Evolutionary conservation across 2,888 invertebrate genomes (phyloP).

Genomic region (Sympetrum striolatum): DNA sequence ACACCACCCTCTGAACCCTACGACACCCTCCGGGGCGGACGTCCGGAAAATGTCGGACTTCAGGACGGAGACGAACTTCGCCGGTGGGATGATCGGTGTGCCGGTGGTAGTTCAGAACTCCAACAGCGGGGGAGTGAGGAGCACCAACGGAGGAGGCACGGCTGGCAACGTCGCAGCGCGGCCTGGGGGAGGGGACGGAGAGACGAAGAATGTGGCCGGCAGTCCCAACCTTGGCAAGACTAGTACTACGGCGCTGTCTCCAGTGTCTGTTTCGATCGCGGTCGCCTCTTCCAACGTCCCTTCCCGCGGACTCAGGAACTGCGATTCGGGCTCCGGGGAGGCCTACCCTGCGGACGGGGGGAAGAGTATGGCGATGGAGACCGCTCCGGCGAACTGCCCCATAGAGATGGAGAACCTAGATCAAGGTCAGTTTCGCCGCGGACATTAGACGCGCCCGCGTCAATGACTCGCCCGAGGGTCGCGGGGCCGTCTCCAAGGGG

Average conservation of each 20-base stretch:
- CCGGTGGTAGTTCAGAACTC: slow-evolving; percentile 20
- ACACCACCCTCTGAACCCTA: neutral
- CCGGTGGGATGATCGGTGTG: slow-evolving; percentile 14
- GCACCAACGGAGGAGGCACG: neutral
- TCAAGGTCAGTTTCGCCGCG: slow-evolving; percentile 13
- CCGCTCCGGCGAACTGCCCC: slow-evolving; percentile 2
- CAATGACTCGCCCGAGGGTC: neutral
- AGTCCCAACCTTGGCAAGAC: neutral
- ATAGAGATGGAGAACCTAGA: slow-evolving; percentile 12
- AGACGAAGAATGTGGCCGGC: neutral
- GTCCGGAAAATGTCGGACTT: slow-evolving; percentile 3
- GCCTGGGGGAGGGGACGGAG: neutral
- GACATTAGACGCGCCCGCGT: neutral
- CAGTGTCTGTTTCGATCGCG: neutral
- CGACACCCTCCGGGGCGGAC: neutral
- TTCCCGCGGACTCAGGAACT: slow-evolving; percentile 17
- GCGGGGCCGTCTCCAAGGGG: neutral
- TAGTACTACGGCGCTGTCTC: neutral
- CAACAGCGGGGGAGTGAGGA: neutral
- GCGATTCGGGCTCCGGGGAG: slow-evolving; percentile 14
- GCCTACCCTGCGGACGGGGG: neutral
- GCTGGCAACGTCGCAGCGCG: neutral
- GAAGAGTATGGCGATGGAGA: slow-evolving; percentile 16
- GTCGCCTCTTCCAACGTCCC: neutral
- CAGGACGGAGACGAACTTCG: neutral